Base-by-base conservation (phyloP, 1,140 invertebrate species). In the Sarcophaga peregrina region DNA sequence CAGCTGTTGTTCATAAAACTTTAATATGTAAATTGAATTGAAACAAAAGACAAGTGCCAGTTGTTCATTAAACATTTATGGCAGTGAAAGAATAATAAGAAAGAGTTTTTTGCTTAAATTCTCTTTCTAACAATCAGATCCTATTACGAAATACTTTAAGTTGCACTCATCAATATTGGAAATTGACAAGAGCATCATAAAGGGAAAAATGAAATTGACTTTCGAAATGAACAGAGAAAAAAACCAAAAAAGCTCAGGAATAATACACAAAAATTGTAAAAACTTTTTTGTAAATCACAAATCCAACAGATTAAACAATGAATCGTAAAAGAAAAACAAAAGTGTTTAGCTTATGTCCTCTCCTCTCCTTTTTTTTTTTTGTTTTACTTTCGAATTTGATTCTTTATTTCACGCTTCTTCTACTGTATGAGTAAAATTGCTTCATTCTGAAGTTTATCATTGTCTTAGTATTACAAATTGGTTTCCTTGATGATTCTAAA, bases 391-490 rank as follows among this genome's bases (percentile, higher is more conserved):
- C n/a, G n/a, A n/a, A 15, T 58, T 13, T 15, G 10, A 3, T 58
- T 15, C 15, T 58, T 76, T 11, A n/a, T n/a, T 48, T 47, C 47
- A 52, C 17, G 8, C n/a, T 50, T 10, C 20, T 20, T 78, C 75
- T 25, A 78, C 75, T 50, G 47, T 78, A 4, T 1, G 75, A 5
- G 25, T 78, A 50, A 8, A 78, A 78, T 78, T 78, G 48, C 75
- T 52, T 50, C 75, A 17, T 48, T 52, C 17, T 15, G 47, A 78
- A 78, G 75, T 78, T 50, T 78, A 20, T 52, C n/a, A 50, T 10
- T 52, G 48, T 20, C 48, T 78, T 50, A 52, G 17, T 78, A 78
- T 78, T 78, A 78, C 47, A 52, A 78, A 78, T 78, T 78, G 17
- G 47, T 78, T 78, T 78, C 75, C 75, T 20, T 78, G 75, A 50